Conservation (phyloP, 2,888 invertebrate genomes). For the Dermolepida albohirtum region DNA sequence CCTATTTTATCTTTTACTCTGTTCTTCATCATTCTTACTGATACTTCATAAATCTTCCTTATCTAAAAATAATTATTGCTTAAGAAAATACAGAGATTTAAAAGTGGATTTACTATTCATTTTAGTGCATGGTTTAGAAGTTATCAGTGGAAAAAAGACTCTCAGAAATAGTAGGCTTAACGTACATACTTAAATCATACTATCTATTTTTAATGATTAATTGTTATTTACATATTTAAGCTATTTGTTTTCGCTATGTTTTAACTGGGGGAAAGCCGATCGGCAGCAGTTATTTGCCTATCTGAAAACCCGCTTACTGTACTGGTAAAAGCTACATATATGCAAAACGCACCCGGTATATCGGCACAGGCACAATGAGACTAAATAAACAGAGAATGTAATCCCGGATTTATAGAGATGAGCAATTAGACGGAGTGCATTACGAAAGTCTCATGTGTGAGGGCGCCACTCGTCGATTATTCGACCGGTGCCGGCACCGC, state of each 20-base stretch:
- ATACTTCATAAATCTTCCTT: too few relatives aligned
- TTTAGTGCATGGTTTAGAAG: too few relatives aligned
- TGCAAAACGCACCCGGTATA: constrained; percentile 34
- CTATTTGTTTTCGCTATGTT: constrained; percentile 20
- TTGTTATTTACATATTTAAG: constrained; percentile 9
- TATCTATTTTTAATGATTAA: not conserved
- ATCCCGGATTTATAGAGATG: constrained; percentile 63
- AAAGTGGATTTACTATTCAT: too few relatives aligned
- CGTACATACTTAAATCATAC: too few relatives aligned
- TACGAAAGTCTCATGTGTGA: constrained; percentile 65
- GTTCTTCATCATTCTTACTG: too few relatives aligned
- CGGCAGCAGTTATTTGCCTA: not conserved
- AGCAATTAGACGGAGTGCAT: constrained; percentile 63
- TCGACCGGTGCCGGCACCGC: constrained; percentile 62
- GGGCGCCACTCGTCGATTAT: constrained; percentile 65
- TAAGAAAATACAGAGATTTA: too few relatives aligned
- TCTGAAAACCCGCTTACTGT: not conserved
- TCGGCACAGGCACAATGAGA: constrained; percentile 39
- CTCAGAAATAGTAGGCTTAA: too few relatives aligned
- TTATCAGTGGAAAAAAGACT: too few relatives aligned
- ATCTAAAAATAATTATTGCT: too few relatives aligned
- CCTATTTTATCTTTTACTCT: too few relatives aligned
- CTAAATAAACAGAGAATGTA: constrained; percentile 52
- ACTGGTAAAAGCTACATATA: constrained; percentile 10
- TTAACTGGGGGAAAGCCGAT: constrained; percentile 6